Evolutionary conservation across 2,797 vertebrate genomes (phyloP), one percentile per base, ranked within the genome.

Genomic region (Schizothorax lantsangensis): DNA sequence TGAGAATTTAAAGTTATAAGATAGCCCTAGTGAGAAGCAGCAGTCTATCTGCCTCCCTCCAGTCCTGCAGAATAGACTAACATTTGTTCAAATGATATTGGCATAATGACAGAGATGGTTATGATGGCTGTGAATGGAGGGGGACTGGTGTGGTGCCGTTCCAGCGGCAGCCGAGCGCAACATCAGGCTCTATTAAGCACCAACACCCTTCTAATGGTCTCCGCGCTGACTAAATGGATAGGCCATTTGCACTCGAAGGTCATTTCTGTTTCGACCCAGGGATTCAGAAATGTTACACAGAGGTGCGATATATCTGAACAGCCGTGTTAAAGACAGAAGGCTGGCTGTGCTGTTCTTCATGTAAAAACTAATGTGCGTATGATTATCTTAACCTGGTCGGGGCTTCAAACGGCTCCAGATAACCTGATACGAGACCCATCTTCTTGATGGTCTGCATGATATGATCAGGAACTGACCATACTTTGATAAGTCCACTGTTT

Each of bases 171-270:
- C 49, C 36, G 23, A 79, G 79, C 78, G 66, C 47, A 71, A 80
- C 85, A 84, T 79, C 62, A 47, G 36, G 75, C 64, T 71, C 79
- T 47, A 82, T 84, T 84, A 79, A 88, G 47, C 80, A 86, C 81
- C 79, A 85, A 75, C 79, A 72, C 66, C 81, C 62, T 78, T 68
- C 82, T 87, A 87, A 88, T 84, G 79, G 79, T 69, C 79, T 85
- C 73, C 11, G 68, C 6, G 21, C 57, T 62, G 68, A 75, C 73
- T 74, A 88, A 88, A 88, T 71, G 80, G 80, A 88, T 83, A 57
- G 83, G 71, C 69, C 84, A 83, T 88, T 90, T 79, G 81, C 57
- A 69, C 57, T 75, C 71, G 57, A 90, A 86, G 80, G 87, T 88
- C 80, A 83, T 72, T 86, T 86, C 54, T 57, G 79, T 79, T 85